Conservation (phyloP, 2,888 invertebrate species). For the Orchesellides sinensis region DNA sequence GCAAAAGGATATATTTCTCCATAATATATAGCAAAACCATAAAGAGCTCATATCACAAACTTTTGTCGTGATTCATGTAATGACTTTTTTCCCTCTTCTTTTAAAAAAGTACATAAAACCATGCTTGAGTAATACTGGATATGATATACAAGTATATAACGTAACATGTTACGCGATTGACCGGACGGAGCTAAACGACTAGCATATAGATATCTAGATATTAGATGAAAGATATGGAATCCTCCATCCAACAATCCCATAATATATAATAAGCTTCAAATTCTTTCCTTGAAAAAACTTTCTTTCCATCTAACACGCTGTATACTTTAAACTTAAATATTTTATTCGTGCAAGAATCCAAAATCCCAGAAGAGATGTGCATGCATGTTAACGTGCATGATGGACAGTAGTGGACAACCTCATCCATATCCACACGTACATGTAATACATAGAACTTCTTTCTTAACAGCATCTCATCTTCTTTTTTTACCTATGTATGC, state of each 20-base stretch:
- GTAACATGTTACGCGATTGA: not conserved
- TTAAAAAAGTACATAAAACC: not conserved
- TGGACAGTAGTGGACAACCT: too few species aligned
- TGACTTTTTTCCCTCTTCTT: not conserved
- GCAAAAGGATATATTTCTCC: not conserved
- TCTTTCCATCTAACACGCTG: slow-evolving; percentile 26
- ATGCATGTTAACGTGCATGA: slow-evolving; percentile 40
- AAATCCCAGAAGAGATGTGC: slow-evolving; percentile 1
- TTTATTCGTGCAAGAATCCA: not conserved
- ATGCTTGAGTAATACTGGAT: too few species aligned
- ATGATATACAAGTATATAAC: not conserved
- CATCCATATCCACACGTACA: not conserved
- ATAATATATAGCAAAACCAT: not conserved
- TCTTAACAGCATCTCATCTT: not conserved
- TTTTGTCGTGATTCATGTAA: slow-evolving; percentile 8
- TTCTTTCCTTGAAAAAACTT: slow-evolving; percentile 10
- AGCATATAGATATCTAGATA: not conserved
- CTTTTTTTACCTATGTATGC: not conserved
- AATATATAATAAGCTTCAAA: slow-evolving; percentile 28
- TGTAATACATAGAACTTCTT: not conserved
- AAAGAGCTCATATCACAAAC: not conserved
- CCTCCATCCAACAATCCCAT: not conserved
- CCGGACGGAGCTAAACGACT: not conserved
- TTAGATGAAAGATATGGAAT: not conserved
- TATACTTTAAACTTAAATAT: too few species aligned